phyloP scores from a whole-genome alignment of 1,140 invertebrate genomes.

The Diabrotica undecimpunctata region DNA sequence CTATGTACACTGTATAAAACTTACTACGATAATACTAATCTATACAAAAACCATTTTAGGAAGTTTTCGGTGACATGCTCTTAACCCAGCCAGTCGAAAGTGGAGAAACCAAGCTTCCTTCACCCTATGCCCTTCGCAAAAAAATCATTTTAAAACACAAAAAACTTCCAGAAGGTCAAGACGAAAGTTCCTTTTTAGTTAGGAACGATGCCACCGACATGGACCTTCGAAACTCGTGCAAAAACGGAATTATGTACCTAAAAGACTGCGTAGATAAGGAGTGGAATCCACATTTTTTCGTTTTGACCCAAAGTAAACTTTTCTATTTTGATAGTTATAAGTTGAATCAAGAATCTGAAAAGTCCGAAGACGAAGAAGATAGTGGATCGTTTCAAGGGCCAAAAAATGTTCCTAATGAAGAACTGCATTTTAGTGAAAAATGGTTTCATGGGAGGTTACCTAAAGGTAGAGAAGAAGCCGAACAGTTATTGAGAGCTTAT shows the following conservation, averaged over 20 bases:
- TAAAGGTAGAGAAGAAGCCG: conserved; percentile 68
- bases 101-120: conserved; percentile 80
- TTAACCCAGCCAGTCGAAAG: conserved; percentile 75
- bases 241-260: conserved; percentile 87
- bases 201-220: conserved; percentile 27
- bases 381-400: conserved; percentile 33
- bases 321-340: conserved; percentile 65
- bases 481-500: conserved; percentile 69
- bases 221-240: conserved; percentile 74
- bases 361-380: conserved; percentile 53
- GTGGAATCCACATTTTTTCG: conserved; percentile 94
- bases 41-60: conserved; percentile 45
- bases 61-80: conserved; percentile 90
- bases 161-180: conserved; percentile 83
- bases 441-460: conserved; percentile 92
- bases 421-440: conserved; percentile 90
- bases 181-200: conserved; percentile 54
- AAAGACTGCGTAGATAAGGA: conserved; percentile 85
- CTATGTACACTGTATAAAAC: no score
- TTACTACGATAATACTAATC: no score
- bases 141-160: conserved; percentile 93
- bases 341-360: conserved; percentile 42
- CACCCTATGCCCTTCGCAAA: conserved; percentile 71
- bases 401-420: conserved; percentile 64
- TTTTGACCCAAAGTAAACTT: conserved; percentile 84